These are phyloP conservation scores for Lepidurus arcticus DNA, from an alignment of 1,140 invertebrate genomes.

Conservation along the genomic window DNA sequence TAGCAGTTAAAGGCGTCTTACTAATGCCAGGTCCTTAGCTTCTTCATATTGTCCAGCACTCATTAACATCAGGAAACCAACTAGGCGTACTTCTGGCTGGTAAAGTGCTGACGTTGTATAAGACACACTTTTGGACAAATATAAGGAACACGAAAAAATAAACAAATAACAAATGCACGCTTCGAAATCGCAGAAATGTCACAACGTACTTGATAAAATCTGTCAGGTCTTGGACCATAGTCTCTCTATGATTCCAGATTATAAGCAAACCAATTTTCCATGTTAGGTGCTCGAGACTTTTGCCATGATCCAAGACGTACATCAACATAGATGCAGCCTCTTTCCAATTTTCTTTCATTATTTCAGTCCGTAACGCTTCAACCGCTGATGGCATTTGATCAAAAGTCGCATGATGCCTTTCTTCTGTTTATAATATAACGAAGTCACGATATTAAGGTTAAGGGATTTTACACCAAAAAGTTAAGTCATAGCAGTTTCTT, in stretches of 20 bases:
- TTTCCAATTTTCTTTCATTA: slow-evolving; percentile 16
- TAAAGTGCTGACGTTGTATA: neutral
- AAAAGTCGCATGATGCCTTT: neutral
- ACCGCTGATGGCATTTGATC: neutral
- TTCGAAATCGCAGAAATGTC: too few species aligned
- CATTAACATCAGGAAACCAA: neutral
- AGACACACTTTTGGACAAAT: neutral
- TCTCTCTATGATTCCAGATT: neutral
- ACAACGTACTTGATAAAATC: neutral
- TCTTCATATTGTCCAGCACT: neutral
- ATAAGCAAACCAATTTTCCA: neutral
- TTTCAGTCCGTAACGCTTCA: neutral
- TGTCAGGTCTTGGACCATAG: neutral
- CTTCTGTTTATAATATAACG: neutral
- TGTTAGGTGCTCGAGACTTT: neutral
- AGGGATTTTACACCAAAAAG: too few species aligned
- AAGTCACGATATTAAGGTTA: too few species aligned
- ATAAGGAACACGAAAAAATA: neutral
- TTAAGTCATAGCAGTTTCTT: neutral
- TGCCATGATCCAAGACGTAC: neutral
- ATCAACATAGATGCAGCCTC: neutral
- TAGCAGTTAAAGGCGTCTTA: neutral
- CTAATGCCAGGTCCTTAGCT: neutral
- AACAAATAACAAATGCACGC: too few species aligned
- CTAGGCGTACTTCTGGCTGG: neutral